These are phyloP conservation scores for Arremon brunneinucha DNA, from an alignment of 2,797 vertebrate genomes.

Conservation along the genomic window DNA sequence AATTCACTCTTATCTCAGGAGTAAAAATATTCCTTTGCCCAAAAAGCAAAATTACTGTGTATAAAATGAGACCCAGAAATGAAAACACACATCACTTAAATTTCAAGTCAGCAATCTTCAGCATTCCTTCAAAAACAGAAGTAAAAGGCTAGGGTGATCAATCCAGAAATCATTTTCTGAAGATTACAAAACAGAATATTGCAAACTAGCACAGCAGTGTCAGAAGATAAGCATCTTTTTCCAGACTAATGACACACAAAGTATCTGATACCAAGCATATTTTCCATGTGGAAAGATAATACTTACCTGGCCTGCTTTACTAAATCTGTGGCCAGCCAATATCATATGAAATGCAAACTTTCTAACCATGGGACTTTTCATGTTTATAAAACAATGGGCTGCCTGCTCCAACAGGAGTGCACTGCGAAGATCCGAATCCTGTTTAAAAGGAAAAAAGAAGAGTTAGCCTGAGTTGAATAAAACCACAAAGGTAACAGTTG, in stretches of 20 bases:
- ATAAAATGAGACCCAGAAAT: neutral
- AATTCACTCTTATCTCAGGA: neutral
- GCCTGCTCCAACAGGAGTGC: conserved; percentile 95
- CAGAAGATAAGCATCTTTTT: neutral
- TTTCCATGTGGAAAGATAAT: neutral
- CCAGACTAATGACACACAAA: neutral
- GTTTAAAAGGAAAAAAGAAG: conserved; percentile 14
- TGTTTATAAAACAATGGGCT: conserved; percentile 96
- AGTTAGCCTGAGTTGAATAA: neutral
- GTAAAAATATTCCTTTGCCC: neutral
- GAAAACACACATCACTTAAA: neutral
- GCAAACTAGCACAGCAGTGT: neutral
- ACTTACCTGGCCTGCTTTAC: conserved; percentile 95
- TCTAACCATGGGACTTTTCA: conserved; percentile 95
- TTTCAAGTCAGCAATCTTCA: neutral
- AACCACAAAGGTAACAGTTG: neutral
- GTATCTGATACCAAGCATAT: neutral
- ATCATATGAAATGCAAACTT: conserved; percentile 99
- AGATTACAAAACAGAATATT: neutral
- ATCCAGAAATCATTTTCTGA: neutral
- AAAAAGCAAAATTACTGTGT: neutral
- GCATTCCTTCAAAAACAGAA: neutral
- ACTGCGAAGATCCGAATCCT: conserved; percentile 97
- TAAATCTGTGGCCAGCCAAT: conserved; percentile 93
- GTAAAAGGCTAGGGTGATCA: neutral